Evolutionary conservation across 2,113 vertebrate genomes (phyloP).

Genomic region (Anguilla japonica): DNA sequence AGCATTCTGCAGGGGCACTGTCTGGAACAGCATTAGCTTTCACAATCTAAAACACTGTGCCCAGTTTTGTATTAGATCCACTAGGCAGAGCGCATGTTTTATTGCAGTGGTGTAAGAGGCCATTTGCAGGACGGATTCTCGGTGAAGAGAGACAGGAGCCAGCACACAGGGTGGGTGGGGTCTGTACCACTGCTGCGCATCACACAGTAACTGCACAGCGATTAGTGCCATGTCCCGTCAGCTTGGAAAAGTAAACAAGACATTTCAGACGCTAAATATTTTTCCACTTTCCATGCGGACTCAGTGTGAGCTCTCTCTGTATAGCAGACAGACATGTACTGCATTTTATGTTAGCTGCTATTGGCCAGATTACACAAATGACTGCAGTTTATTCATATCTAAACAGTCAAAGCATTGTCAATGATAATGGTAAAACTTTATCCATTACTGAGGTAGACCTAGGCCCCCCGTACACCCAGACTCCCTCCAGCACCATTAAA

Average conservation of each 20-base stretch:
- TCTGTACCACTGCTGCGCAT: not conserved
- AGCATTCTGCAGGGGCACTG: not conserved
- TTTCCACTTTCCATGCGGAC: not conserved
- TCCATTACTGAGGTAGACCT: not conserved
- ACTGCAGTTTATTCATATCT: not conserved
- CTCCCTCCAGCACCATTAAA: too few species aligned
- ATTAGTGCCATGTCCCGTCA: not conserved
- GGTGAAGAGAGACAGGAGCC: not conserved
- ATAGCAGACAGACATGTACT: too few species aligned
- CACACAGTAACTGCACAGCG: not conserved
- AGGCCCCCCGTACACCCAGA: too few species aligned
- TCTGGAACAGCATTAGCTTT: not conserved
- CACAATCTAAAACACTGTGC: not conserved
- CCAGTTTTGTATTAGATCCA: not conserved
- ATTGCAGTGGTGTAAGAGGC: not conserved
- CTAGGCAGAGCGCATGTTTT: not conserved
- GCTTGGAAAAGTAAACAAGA: not conserved
- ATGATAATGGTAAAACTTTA: not conserved
- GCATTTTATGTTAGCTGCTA: not conserved
- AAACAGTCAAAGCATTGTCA: not conserved
- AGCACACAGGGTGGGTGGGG: not conserved
- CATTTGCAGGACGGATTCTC: not conserved
- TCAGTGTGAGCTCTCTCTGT: not conserved
- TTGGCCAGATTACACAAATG: not conserved
- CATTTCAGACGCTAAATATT: not conserved